Percentiles rank a stretch among this genome's conserved stretches.
phyloP scores from a whole-genome alignment of 2,113 vertebrate species.

The Microcebus murinus region DNA sequence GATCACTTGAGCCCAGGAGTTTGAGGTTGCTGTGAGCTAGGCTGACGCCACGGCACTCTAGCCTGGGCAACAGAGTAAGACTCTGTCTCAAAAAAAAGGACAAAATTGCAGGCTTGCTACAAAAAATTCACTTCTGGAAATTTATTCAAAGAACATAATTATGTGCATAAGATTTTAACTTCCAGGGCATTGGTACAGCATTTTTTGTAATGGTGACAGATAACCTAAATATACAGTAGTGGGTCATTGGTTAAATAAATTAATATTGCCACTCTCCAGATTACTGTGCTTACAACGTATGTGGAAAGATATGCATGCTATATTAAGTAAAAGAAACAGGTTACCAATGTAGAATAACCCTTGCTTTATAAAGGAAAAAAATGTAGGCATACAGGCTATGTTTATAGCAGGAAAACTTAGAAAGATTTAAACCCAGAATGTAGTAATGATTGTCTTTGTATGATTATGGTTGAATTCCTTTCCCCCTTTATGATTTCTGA shows the following conservation, averaged over 20 bases:
- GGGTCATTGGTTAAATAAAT: neutral
- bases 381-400: neutral
- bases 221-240: neutral
- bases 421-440: neutral
- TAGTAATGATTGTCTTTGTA: neutral
- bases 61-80: too few species aligned
- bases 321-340: neutral
- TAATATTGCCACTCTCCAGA: neutral
- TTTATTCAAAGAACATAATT: constrained; percentile 11
- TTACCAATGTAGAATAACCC: neutral
- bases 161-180: constrained; percentile 22
- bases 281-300: constrained; percentile 3
- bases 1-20: too few species aligned
- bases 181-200: neutral
- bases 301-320: neutral
- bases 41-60: too few species aligned
- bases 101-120: neutral
- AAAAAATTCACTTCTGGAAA: neutral
- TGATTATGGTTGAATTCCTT: neutral
- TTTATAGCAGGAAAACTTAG: neutral
- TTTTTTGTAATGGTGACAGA: neutral
- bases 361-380: constrained; percentile 17
- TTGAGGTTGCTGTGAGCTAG: too few species aligned
- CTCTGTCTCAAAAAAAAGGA: too few species aligned
- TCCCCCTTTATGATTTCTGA: constrained; percentile 15